Conservation (phyloP, 1,140 invertebrate genomes). For the Megalonaias nervosa region DNA sequence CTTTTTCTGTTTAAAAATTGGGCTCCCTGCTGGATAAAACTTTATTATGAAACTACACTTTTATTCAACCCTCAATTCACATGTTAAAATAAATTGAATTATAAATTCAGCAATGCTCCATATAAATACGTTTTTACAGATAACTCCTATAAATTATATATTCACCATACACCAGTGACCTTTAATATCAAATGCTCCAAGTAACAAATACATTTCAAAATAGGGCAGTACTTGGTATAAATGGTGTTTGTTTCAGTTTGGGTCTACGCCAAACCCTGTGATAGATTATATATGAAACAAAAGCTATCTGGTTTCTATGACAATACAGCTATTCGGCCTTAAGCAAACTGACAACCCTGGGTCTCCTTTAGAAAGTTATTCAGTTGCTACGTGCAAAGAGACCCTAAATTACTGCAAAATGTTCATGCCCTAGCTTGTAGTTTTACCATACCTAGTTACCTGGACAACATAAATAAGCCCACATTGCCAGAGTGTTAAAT, state of each 20-base stretch:
- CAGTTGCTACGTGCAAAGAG: conserved; percentile 32
- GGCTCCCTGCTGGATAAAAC: too few relatives aligned
- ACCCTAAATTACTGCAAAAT: too few relatives aligned
- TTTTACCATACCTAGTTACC: conserved; percentile 33
- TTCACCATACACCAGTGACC: conserved; percentile 21
- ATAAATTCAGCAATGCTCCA: too few relatives aligned
- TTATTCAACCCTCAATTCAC: too few relatives aligned
- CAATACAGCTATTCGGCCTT: conserved; percentile 10
- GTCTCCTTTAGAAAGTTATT: conserved; percentile 19
- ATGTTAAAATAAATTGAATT: too few relatives aligned
- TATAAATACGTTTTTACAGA: background rate
- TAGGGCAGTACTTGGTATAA: conserved; percentile 32
- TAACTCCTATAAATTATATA: background rate
- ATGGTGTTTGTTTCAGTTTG: conserved; percentile 38
- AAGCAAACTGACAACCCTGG: conserved; percentile 16
- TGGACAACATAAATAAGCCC: conserved; percentile 50
- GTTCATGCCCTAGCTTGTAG: too few relatives aligned
- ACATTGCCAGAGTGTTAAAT: conserved; percentile 26
- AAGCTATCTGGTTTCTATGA: conserved; percentile 46
- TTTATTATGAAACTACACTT: too few relatives aligned
- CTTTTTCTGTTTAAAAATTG: too few relatives aligned
- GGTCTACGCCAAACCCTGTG: conserved; percentile 37
- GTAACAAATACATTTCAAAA: conserved; percentile 37
- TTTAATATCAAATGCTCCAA: conserved; percentile 39
- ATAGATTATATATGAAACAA: conserved; percentile 42